phyloP scores from a whole-genome alignment of 2,113 vertebrate genomes.

The Atherinomorus stipes region DNA sequence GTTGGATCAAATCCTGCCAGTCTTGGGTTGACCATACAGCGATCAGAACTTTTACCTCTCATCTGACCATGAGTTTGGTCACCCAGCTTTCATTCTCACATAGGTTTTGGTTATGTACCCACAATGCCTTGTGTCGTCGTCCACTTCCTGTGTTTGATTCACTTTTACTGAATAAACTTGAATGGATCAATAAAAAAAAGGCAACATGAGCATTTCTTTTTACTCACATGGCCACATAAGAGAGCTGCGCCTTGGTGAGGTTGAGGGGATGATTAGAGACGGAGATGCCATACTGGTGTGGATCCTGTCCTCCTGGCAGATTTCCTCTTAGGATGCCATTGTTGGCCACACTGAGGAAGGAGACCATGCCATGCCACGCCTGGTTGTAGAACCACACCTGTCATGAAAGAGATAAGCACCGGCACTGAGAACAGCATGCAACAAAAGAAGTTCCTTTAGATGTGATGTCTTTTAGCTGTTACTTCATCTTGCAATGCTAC shows the following conservation, averaged over 20 bases:
- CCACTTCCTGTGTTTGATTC: no score
- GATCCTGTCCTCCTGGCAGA: constrained; percentile 84
- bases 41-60: no score
- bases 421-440: neutral
- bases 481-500: no score
- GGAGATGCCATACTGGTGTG: constrained; percentile 88
- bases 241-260: constrained; percentile 95
- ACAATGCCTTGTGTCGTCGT: no score
- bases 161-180: no score
- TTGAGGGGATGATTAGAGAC: constrained; percentile 95
- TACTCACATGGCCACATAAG: constrained; percentile 90
- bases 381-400: constrained; percentile 99
- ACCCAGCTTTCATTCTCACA: no score
- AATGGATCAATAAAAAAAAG: neutral
- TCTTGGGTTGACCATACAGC: no score
- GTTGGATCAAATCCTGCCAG: no score
- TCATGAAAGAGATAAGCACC: constrained; percentile 16
- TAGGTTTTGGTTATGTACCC: no score
- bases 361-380: constrained; percentile 91
- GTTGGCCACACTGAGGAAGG: constrained; percentile 93
- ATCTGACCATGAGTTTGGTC: no score
- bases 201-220: neutral
- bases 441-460: neutral
- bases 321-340: constrained; percentile 93
- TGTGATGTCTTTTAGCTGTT: neutral